phyloP scores from a whole-genome alignment of 2,797 vertebrate genomes.

The Poeciliopsis presidionis region DNA sequence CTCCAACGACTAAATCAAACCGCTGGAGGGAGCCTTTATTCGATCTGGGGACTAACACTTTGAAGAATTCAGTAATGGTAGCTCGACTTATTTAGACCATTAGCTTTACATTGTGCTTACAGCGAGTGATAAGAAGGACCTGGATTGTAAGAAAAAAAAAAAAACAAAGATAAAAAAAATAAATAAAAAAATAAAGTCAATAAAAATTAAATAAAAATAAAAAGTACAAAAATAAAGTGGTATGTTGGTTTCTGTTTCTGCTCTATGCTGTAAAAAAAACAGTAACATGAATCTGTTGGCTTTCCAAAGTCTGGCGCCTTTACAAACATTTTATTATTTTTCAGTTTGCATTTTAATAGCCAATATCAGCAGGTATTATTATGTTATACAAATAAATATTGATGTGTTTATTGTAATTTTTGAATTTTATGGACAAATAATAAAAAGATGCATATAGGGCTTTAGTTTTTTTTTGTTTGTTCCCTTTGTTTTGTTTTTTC shows the following conservation, averaged over 20 bases:
- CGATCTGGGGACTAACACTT: conserved; percentile 72
- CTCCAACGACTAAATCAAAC: conserved; percentile 24
- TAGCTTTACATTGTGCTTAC: conserved; percentile 71
- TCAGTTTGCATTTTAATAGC: conserved; percentile 76
- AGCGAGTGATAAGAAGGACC: conserved; percentile 54
- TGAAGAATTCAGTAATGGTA: conserved; percentile 67
- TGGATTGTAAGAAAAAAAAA: conserved; percentile 55
- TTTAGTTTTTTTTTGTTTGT: conserved; percentile 63
- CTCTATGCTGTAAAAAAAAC: conserved; percentile 73
- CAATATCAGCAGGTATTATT: conserved; percentile 79
- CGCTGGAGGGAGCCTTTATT: conserved; percentile 21
- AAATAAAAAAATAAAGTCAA: not conserved
- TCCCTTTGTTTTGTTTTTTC: conserved; percentile 58
- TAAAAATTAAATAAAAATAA: not conserved
- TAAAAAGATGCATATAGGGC: conserved; percentile 80
- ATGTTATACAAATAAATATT: conserved; percentile 79
- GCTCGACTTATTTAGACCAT: conserved; percentile 65
- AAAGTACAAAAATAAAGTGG: conserved; percentile 38
- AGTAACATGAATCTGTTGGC: conserved; percentile 64
- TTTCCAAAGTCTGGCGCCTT: conserved; percentile 69
- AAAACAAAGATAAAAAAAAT: not conserved
- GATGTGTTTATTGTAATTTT: conserved; percentile 77
- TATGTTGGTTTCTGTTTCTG: conserved; percentile 62
- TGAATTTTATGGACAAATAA: conserved; percentile 74
- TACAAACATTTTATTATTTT: conserved; percentile 65